A percentile compares a stretch with the other conserved stretches of the same genome.
Conservation (phyloP, 2,113 vertebrate species). For the Rostratula benghalensis region DNA sequence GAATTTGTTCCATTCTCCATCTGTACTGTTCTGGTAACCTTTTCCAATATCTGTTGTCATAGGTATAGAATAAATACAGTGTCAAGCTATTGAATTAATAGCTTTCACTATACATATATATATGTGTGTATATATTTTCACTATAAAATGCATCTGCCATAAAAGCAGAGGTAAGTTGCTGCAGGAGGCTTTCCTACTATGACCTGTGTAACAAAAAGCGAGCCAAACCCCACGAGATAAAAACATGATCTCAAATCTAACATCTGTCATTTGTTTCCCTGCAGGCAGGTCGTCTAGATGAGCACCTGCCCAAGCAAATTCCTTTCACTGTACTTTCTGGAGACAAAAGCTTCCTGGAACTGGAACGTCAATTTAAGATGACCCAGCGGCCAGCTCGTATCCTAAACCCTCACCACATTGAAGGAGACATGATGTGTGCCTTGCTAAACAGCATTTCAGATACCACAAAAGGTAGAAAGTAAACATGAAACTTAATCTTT, state of each 20-base stretch:
- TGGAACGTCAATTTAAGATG: conserved; percentile 81
- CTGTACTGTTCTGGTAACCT: background rate
- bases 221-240: background rate
- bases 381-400: conserved; percentile 78
- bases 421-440: conserved; percentile 82
- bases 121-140: too few species aligned
- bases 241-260: background rate
- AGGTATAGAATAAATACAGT: background rate
- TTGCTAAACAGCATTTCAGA: conserved; percentile 86
- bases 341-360: conserved; percentile 83
- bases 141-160: accelerated
- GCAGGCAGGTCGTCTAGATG: conserved; percentile 83
- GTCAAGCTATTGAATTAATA: background rate
- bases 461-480: conserved; percentile 78
- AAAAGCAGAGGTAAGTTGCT: background rate
- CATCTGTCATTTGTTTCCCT: background rate
- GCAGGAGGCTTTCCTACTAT: background rate
- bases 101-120: background rate
- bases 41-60: background rate
- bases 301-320: conserved; percentile 82
- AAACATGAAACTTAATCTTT: background rate
- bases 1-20: background rate
- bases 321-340: conserved; percentile 84
- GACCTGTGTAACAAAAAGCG: background rate
- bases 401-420: conserved; percentile 80